Conservation (phyloP, 2,797 vertebrate genomes). For the Sebastes nivosus region DNA sequence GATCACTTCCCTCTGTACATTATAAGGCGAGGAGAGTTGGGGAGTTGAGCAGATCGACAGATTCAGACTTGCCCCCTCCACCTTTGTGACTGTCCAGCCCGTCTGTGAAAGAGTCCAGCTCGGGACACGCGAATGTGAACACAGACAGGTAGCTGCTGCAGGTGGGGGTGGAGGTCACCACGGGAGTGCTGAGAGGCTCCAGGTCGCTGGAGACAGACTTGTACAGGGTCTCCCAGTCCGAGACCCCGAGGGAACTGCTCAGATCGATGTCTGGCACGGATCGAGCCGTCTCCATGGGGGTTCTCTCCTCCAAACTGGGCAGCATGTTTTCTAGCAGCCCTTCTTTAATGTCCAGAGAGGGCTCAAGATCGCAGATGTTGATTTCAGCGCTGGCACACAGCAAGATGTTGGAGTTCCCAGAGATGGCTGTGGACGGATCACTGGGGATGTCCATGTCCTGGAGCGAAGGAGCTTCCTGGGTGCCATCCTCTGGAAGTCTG, state of each 20-base stretch:
- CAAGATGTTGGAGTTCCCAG: constrained; percentile 86
- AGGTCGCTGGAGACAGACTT: constrained; percentile 88
- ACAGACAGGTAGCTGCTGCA: constrained; percentile 94
- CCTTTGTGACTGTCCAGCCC: constrained; percentile 88
- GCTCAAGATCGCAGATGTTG: constrained; percentile 84
- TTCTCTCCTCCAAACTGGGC: constrained; percentile 79
- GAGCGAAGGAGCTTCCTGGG: constrained; percentile 77
- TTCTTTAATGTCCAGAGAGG: constrained; percentile 89
- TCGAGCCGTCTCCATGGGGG: constrained; percentile 88
- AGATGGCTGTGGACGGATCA: constrained; percentile 83
- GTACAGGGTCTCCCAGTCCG: constrained; percentile 97
- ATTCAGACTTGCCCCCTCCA: constrained; percentile 91
- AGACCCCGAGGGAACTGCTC: constrained; percentile 91
- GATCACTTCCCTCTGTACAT: constrained; percentile 53
- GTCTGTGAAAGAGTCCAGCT: constrained; percentile 91
- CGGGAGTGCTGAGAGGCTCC: constrained; percentile 95
- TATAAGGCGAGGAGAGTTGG: constrained; percentile 97
- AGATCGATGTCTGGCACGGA: constrained; percentile 97
- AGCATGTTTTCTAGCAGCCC: constrained; percentile 91
- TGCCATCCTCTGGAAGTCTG: constrained; percentile 75
- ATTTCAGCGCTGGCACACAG: constrained; percentile 85
- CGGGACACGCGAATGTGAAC: constrained; percentile 94
- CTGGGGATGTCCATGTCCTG: constrained; percentile 83
- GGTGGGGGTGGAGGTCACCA: constrained; percentile 94
- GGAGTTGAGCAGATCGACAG: constrained; percentile 95